Evolutionary conservation across 37 sponge, comb jelly and placozoan species (phyloP).

Genomic region (Spongilla lacustris): DNA sequence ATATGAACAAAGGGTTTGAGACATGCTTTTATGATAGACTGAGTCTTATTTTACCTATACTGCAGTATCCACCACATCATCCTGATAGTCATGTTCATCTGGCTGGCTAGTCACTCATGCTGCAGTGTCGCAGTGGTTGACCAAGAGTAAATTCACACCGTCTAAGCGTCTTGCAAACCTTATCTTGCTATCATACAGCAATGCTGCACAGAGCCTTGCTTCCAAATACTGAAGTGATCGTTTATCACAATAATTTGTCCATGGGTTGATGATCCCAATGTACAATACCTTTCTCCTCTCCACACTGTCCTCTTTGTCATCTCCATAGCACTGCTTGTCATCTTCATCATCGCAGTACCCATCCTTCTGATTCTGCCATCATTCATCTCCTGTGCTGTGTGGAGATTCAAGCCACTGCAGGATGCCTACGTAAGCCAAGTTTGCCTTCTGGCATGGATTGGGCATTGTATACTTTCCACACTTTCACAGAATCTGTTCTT

Average conservation of each 20-base stretch:
- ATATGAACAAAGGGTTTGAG: conserved; percentile 42
- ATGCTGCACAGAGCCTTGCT: conserved; percentile 23
- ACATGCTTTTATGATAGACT: conserved; percentile 59
- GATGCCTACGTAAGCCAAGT: too few relatives aligned
- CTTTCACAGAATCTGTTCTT: too few relatives aligned
- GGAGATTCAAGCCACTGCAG: conserved; percentile 29
- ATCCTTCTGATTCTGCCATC: conserved; percentile 34
- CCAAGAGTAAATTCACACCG: conserved; percentile 3
- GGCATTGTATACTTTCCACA: too few relatives aligned
- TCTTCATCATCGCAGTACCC: conserved; percentile 31
- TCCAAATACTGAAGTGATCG: conserved; percentile 4
- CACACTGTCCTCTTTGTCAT: conserved; percentile 39
- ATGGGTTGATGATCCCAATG: conserved; percentile 44
- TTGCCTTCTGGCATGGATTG: too few relatives aligned
- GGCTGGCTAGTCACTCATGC: conserved; percentile 12
- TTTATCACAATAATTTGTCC: background rate
- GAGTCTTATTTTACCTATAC: conserved; percentile 45
- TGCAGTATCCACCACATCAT: conserved; percentile 40
- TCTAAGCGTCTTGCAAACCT: conserved; percentile 47
- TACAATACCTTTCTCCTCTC: conserved; percentile 14
- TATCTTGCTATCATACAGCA: conserved; percentile 36
- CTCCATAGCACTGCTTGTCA: conserved; percentile 10
- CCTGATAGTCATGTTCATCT: conserved; percentile 35
- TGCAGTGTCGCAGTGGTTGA: conserved; percentile 8
- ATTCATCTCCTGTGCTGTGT: background rate